Percentiles rank a stretch among this genome's conserved stretches.
phyloP scores from a whole-genome alignment of 2,888 invertebrate genomes.

The Lordiphosa fenestrarum region DNA sequence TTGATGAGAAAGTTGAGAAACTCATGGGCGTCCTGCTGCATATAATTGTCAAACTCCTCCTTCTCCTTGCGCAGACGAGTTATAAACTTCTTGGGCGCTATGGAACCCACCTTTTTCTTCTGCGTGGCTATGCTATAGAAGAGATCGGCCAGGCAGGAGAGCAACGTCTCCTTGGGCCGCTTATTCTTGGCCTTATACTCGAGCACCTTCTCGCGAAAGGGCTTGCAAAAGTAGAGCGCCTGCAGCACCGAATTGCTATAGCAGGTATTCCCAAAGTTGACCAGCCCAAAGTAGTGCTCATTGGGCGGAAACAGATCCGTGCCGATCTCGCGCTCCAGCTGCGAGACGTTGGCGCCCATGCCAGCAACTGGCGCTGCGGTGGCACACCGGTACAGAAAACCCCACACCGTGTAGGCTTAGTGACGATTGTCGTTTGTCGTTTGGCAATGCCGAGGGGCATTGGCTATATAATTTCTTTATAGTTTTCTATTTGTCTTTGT shows the following conservation, averaged over 20 bases:
- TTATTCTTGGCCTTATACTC: conserved; percentile 98
- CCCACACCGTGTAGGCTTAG: conserved; percentile 57
- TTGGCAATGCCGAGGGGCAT: conserved; percentile 9
- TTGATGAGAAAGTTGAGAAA: conserved; percentile 99
- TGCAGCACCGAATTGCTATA: conserved; percentile 99
- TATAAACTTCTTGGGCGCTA: conserved; percentile 99
- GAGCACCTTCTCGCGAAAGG: conserved; percentile 98
- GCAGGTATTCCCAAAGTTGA: conserved; percentile 99
- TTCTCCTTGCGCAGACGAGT: conserved; percentile 98
- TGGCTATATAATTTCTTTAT: conserved; percentile 9
- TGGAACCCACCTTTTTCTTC: conserved; percentile 99
- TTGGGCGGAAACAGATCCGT: conserved; percentile 98
- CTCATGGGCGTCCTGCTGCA: conserved; percentile 99
- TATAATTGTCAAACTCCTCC: conserved; percentile 99
- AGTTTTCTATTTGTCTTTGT: conserved; percentile 55
- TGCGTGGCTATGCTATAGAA: conserved; percentile 99
- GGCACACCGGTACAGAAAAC: conserved; percentile 60
- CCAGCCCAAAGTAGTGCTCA: conserved; percentile 99
- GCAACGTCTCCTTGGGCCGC: conserved; percentile 96
- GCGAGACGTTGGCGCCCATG: conserved; percentile 98
- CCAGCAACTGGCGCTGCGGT: conserved; percentile 60
- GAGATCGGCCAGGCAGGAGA: conserved; percentile 98
- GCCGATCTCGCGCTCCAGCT: conserved; percentile 99
- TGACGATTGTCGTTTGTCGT: conserved; percentile 10
- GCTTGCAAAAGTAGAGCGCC: conserved; percentile 99